Evolutionary conservation across 2,113 vertebrate species (phyloP), one percentile per base, ranked within the genome.

Genomic region (Engraulis encrasicolus): DNA sequence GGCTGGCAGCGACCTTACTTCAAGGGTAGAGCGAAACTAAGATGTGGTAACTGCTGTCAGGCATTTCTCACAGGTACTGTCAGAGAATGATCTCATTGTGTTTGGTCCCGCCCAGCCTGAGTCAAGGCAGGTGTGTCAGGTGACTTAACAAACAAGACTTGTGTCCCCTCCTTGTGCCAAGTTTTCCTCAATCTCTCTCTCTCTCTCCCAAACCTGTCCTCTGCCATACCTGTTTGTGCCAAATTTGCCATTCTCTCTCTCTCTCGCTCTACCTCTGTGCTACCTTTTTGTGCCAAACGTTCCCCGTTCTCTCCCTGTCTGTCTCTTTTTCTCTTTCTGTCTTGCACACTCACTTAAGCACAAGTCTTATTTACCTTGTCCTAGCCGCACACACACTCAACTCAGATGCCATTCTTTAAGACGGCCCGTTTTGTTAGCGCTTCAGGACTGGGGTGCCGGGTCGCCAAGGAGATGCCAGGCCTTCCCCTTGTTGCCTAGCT

Each of bases 401-500:
- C 50, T 36, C n/a, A 2, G 81, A 27, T 12, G 40, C 17, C 58
- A 74, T 82, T 71, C 34, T 48, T 18, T 74, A 15, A 19, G n/a
- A 31, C 20, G 2, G 36, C 71, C 36, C 49, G 58, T 23, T 66
- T 74, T 82, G 38, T 50, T 40, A 34, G 27, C 66, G 23, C 66
- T 49, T 12, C 45, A 31, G 66, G 66, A 23, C 66, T n/a, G 61
- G 50, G 54, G 66, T 9, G 80, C 34, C 6, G 9, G 49, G 74
- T 61, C 54, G 80, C 80, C 83, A 27, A 50, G 79, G 80, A 85
- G 80, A 78, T 34, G 71, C 80, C 74, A 78, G n/a, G 50, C 77
- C 4, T 48, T 54, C 84, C 58, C 50, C 85, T 23, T 20, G 86
- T 89, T 87, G 81, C 88, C 86, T 50, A 82, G 88, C 78, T 23